Conservation (phyloP, 2,797 vertebrate genomes). For the Tapera naevia region DNA sequence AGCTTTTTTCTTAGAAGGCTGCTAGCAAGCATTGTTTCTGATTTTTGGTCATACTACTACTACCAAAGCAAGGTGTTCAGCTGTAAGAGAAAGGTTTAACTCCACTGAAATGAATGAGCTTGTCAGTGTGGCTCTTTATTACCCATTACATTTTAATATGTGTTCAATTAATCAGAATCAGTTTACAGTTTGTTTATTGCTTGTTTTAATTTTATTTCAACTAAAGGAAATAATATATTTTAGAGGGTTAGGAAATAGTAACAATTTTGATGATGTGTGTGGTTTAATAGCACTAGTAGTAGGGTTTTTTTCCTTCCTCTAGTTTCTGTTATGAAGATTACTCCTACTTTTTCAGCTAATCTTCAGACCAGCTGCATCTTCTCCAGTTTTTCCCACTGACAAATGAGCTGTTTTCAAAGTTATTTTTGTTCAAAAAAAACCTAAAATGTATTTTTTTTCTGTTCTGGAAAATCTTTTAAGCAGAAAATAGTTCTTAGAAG, state of each 20-base stretch:
- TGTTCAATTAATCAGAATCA: constrained; percentile 5
- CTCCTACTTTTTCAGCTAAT: constrained; percentile 26
- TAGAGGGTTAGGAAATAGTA: constrained; percentile 22
- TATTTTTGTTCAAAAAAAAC: constrained; percentile 3
- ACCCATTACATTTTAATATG: background rate
- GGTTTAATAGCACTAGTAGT: background rate
- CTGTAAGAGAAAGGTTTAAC: background rate
- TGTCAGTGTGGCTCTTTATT: background rate
- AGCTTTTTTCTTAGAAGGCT: background rate
- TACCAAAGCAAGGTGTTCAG: background rate
- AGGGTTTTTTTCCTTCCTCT: background rate
- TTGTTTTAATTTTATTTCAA: constrained; percentile 27
- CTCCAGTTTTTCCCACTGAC: constrained; percentile 34
- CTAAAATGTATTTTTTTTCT: background rate
- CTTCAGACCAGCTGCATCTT: constrained; percentile 31
- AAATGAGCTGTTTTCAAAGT: constrained; percentile 35
- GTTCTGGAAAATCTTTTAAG: background rate
- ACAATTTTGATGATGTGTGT: constrained; percentile 3
- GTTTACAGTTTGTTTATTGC: constrained; percentile 40
- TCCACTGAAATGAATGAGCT: background rate
- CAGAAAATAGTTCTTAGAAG: background rate
- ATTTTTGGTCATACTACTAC: background rate
- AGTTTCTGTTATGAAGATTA: background rate
- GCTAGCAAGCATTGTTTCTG: background rate
- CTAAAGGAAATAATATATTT: background rate